phyloP scores from a whole-genome alignment of 2,113 vertebrate species.

The Oxyruncus cristatus region DNA sequence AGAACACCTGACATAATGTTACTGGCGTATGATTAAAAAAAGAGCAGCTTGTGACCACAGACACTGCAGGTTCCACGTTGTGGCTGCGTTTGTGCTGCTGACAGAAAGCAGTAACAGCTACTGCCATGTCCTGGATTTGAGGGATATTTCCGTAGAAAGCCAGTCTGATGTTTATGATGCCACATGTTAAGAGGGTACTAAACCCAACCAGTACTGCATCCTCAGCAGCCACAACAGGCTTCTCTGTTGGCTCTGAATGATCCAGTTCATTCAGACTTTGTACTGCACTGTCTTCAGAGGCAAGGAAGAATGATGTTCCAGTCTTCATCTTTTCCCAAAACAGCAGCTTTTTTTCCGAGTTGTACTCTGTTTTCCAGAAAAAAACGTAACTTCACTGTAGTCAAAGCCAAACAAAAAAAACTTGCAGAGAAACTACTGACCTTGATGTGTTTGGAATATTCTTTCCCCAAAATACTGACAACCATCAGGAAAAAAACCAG shows the following conservation, averaged over 20 bases:
- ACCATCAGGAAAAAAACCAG: not conserved
- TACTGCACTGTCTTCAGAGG: not conserved
- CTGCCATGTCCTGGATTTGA: not conserved
- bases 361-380: not conserved
- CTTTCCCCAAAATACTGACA: conserved; percentile 3
- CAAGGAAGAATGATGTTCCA: not conserved
- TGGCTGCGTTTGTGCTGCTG: not conserved
- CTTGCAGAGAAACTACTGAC: not conserved
- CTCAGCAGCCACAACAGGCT: not conserved
- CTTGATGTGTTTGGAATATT: not conserved
- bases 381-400: not conserved
- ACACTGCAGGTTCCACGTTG: not conserved
- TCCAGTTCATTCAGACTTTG: not conserved
- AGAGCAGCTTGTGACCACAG: not conserved
- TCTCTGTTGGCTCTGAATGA: conserved; percentile 18
- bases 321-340: conserved; percentile 2
- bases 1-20: not conserved
- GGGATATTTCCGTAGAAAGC: not conserved
- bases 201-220: not conserved
- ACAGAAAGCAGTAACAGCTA: not conserved
- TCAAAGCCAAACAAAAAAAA: not conserved
- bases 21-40: not conserved
- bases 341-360: not conserved
- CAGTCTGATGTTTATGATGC: not conserved
- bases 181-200: not conserved